These are phyloP conservation scores for Tokudaia tokunoshimensis DNA, from an alignment of 2,797 vertebrate genomes.

Conservation along the genomic window DNA sequence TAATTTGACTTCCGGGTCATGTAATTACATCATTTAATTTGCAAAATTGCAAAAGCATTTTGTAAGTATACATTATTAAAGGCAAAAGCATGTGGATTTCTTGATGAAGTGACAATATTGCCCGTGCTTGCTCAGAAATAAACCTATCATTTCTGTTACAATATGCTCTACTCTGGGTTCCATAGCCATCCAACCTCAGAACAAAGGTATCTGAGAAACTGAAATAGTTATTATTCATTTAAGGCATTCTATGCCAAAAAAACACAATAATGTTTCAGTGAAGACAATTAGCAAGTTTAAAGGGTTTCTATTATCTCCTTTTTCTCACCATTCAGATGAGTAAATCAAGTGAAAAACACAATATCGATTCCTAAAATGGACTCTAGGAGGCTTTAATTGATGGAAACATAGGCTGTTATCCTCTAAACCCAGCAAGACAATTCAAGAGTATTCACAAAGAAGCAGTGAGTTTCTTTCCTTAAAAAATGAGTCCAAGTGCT, in stretches of 20 bases:
- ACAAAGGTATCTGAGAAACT: background rate
- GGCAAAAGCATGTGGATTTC: background rate
- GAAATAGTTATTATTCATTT: background rate
- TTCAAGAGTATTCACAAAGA: background rate
- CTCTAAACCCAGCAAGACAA: background rate
- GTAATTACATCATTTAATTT: conserved; percentile 12
- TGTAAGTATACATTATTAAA: background rate
- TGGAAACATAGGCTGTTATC: background rate
- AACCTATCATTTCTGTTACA: conserved; percentile 30
- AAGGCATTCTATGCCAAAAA: background rate
- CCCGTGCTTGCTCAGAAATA: background rate
- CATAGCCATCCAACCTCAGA: background rate
- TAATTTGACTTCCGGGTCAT: background rate
- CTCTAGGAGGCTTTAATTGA: background rate
- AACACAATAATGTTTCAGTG: background rate
- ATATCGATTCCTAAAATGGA: background rate
- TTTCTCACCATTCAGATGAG: background rate
- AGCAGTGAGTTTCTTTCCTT: background rate
- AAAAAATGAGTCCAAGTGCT: background rate
- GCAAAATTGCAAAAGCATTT: background rate
- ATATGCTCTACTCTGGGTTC: background rate
- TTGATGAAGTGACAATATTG: background rate
- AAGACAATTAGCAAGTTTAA: conserved; percentile 39
- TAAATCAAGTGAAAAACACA: background rate
- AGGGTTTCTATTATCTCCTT: background rate